Percentiles rank a stretch among this genome's conserved stretches.
phyloP scores from a whole-genome alignment of 2,888 invertebrate species.

The Eristalis intricaria region DNA sequence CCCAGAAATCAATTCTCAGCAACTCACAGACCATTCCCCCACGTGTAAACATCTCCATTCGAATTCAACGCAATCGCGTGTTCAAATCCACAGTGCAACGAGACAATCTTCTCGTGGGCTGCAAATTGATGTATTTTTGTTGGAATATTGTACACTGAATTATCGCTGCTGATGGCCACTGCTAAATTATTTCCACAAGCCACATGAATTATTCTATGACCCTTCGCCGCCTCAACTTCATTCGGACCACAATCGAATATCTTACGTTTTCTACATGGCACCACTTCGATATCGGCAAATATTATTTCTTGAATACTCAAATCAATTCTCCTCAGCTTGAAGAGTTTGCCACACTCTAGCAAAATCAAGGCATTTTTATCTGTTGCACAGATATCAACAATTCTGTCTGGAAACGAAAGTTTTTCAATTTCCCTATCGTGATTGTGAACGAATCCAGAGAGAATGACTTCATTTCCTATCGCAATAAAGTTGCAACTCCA shows the following conservation, averaged over 20 bases:
- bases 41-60: constrained; percentile 88
- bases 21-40: constrained; percentile 91
- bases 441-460: constrained; percentile 75
- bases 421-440: constrained; percentile 60
- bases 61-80: constrained; percentile 88
- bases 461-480: constrained; percentile 62
- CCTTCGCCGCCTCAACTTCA: background rate
- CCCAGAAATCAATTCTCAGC: background rate
- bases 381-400: constrained; percentile 75
- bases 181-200: constrained; percentile 82
- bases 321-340: constrained; percentile 73
- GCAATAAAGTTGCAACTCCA: constrained; percentile 78
- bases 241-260: constrained; percentile 74
- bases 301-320: constrained; percentile 73
- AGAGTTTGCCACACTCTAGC: constrained; percentile 76
- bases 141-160: constrained; percentile 85
- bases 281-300: constrained; percentile 72
- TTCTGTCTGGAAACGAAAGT: constrained; percentile 70
- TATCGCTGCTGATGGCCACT: constrained; percentile 81
- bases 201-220: constrained; percentile 80
- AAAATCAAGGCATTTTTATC: constrained; percentile 77
- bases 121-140: constrained; percentile 83
- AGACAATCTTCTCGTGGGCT: constrained; percentile 83
- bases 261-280: constrained; percentile 74
- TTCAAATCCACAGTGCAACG: constrained; percentile 90